Conservation (phyloP, 1,140 invertebrate species). For the Epicauta chinensis region DNA sequence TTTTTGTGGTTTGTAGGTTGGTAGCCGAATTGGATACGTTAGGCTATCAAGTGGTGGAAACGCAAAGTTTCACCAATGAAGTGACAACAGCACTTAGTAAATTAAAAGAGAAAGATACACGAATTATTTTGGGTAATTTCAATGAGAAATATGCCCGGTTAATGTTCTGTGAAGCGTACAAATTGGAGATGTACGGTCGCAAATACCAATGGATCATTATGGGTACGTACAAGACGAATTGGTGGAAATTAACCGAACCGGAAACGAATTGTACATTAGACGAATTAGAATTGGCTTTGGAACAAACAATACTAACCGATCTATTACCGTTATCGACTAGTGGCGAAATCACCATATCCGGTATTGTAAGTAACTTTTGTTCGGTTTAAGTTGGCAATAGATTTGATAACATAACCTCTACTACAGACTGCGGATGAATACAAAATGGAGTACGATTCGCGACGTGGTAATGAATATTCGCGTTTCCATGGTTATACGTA, state of each 20-base stretch:
- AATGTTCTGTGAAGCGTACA: conserved; percentile 91
- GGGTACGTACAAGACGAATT: conserved; percentile 73
- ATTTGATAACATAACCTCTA: background rate
- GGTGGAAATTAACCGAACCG: conserved; percentile 62
- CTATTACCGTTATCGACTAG: conserved; percentile 67
- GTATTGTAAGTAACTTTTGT: conserved; percentile 70
- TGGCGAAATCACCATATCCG: conserved; percentile 77
- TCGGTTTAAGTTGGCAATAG: background rate
- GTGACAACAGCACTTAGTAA: conserved; percentile 75
- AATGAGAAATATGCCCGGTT: conserved; percentile 88
- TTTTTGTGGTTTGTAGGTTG: conserved; percentile 49
- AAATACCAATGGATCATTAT: conserved; percentile 94
- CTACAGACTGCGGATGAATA: conserved; percentile 85
- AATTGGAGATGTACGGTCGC: conserved; percentile 38
- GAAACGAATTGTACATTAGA: conserved; percentile 62
- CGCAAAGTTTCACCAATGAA: conserved; percentile 91
- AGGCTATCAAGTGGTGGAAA: conserved; percentile 78
- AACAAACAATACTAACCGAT: conserved; percentile 88
- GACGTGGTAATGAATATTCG: conserved; percentile 76
- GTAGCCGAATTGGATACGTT: conserved; percentile 80
- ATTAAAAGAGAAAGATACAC: conserved; percentile 86
- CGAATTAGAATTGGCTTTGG: conserved; percentile 74
- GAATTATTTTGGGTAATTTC: conserved; percentile 87
- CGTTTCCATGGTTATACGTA: conserved; percentile 96
- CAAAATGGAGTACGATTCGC: conserved; percentile 71